phyloP scores from a whole-genome alignment of 1,140 invertebrate genomes.

The Phthorimaea operculella region DNA sequence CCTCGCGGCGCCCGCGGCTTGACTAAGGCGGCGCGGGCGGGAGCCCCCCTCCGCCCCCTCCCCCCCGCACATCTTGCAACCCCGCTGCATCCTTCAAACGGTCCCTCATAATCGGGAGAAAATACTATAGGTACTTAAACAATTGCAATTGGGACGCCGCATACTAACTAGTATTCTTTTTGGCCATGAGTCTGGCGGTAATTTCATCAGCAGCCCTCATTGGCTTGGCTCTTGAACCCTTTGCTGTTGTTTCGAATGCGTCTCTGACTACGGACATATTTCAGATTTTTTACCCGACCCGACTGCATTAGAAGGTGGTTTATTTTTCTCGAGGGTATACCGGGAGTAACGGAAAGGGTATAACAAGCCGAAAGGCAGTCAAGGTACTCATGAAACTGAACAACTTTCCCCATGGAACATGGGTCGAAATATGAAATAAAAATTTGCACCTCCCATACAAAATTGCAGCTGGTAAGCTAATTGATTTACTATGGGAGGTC shows the following conservation, averaged over 20 bases:
- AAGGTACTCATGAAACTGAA: too few species aligned
- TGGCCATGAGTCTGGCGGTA: conserved; percentile 57
- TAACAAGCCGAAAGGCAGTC: too few species aligned
- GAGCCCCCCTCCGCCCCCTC: conserved; percentile 19
- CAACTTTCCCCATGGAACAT: too few species aligned
- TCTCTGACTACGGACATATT: background rate
- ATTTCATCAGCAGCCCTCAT: conserved; percentile 50
- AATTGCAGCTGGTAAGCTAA: too few species aligned
- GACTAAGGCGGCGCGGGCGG: conserved; percentile 37
- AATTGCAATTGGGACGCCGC: conserved; percentile 60
- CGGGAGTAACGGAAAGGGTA: too few species aligned
- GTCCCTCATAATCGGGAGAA: conserved; percentile 62
- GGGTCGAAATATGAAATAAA: too few species aligned
- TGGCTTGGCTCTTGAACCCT: conserved; percentile 38
- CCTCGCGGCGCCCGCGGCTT: conserved; percentile 30
- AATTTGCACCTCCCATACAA: too few species aligned
- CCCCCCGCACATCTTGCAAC: conserved; percentile 13
- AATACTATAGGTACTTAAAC: conserved; percentile 57
- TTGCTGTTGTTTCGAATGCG: background rate
- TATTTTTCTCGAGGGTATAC: too few species aligned
- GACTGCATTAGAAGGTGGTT: too few species aligned
- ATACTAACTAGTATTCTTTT: conserved; percentile 55
- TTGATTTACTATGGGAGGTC: too few species aligned
- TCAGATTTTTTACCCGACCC: background rate
- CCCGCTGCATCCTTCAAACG: conserved; percentile 59